A percentile compares a stretch with the other conserved stretches of the same genome.
Evolutionary conservation across 2,113 vertebrate genomes (phyloP).

Genomic region (Meriones unguiculatus): DNA sequence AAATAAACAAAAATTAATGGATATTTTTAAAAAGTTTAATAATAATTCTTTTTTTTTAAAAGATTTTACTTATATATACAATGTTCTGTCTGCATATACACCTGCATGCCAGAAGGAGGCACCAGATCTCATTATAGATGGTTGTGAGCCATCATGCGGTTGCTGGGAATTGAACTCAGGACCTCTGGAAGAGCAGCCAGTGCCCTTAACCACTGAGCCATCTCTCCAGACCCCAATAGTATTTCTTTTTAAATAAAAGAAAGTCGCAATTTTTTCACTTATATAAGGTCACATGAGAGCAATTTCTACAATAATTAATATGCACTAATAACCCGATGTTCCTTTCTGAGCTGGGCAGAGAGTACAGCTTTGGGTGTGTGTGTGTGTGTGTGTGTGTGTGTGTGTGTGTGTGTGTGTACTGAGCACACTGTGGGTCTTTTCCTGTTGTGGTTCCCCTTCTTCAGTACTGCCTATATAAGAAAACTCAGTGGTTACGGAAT

Average conservation of each 20-base stretch:
- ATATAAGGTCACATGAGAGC: background rate
- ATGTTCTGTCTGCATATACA: too few relatives aligned
- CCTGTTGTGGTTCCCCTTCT: background rate
- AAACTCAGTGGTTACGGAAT: background rate
- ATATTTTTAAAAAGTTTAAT: background rate
- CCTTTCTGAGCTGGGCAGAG: background rate
- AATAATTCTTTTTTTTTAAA: conserved; percentile 79
- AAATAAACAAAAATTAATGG: background rate
- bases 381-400: too few relatives aligned
- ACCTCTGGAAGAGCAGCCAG: too few relatives aligned
- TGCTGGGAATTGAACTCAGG: too few relatives aligned
- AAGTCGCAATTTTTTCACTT: conserved; percentile 17
- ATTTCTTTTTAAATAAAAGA: conserved; percentile 80
- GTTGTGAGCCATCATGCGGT: too few relatives aligned
- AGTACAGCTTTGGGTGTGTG: too few relatives aligned
- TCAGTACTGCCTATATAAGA: background rate
- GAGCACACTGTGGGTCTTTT: background rate
- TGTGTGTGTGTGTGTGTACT: background rate
- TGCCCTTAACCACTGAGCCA: too few relatives aligned
- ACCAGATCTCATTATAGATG: too few relatives aligned
- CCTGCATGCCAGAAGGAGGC: too few relatives aligned
- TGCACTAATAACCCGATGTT: fast-evolving
- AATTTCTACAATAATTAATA: background rate
- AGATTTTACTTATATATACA: conserved; percentile 50
- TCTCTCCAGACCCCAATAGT: background rate